Evolutionary conservation across 2,888 invertebrate species (phyloP), one percentile per base, ranked within the genome.

Genomic region (Graphium colonna): DNA sequence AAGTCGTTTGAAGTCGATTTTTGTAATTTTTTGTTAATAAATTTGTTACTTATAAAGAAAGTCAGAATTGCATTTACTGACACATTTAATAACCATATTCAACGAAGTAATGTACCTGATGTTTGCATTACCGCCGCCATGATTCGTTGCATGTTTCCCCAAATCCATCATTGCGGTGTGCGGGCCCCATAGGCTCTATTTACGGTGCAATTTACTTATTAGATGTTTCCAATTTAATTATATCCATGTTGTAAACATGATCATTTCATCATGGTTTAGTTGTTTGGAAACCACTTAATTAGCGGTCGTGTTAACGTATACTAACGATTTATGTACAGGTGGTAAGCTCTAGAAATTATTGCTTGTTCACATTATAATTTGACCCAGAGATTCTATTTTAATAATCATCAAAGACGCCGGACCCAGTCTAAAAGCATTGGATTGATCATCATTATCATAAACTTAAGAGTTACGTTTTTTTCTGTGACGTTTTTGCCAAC

Each of bases 221-320:
- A 53, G 48, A 48, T 44, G 43, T 39, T 53, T 39, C 21, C 16
- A 31, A 53, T 48, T 48, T 53, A 53, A 53, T 53, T 53, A 53
- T 44, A 39, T 41, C 36, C 41, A 16, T 36, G 26, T 13, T n/a
- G n/a, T n/a, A n/a, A n/a, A n/a, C n/a, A n/a, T 52, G 38, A 53
- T 17, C 39, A 48, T 53, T 48, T 48, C 39, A 44, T 49, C 43
- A 48, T 39, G 44, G 53, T 49, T 48, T 44, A 39, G 39, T 44
- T 49, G 53, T 53, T 53, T 53, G 39, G 31, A 21, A 39, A 53
- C 39, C 40, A 43, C 44, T 49, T 49, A 43, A 53, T 44, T 53
- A 53, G 43, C 40, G 48, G 44, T 53, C 15, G 4, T 12, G 12
- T 36, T 12, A 36, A n/a, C 5, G 2, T 36, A 13, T 36, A 9